Evolutionary conservation across 2,888 invertebrate species (phyloP), one percentile per base, ranked within the genome.

Genomic region (Thecophora atra): DNA sequence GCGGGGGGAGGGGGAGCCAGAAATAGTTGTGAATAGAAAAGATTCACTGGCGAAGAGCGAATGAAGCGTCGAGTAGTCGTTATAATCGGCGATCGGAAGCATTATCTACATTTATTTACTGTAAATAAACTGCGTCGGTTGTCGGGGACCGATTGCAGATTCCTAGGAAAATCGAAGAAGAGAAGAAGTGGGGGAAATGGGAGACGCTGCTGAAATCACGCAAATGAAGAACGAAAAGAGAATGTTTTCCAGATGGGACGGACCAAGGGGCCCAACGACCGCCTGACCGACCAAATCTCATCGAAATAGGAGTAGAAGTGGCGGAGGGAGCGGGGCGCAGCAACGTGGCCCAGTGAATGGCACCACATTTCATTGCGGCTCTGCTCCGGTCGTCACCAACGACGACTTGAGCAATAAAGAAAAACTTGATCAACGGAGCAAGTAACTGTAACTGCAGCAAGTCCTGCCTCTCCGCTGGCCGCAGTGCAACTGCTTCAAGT

Each of bases 361-460:
- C 67, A 63, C 15, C 63, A 11, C 21, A 63, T 42, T 63, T 42
- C 42, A 21, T 42, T 63, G 37, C 28, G 63, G 63, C 19, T 42
- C 63, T 37, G 37, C 37, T 37, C 37, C 11, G 37, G 51, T 51
- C 51, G 51, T 51, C 19, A 5, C 13, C 21, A 63, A 30, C 17
- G 17, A n/a, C 13, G n/a, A n/a, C n/a, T 26, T 19, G 19, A 54
- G 51, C 26, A 65, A 37, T 28, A 30, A 62, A 51, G 19, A 11
- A 21, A 54, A 5, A 54, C 19, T 4, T 21, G 47, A 21, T 68
- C 24, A 19, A 47, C 51, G 60, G n/a, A 60, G 62, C 30, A 63
- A 30, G 52, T 72, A 72, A 72, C 72, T 72, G 72, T 72, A 72
- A 67, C 67, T 52, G 54, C 42, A n/a, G n/a, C n/a, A n/a, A n/a